Percentiles rank a stretch among this genome's conserved stretches.
Conservation (phyloP, 1,140 invertebrate species). For the Lethrus apterus region DNA sequence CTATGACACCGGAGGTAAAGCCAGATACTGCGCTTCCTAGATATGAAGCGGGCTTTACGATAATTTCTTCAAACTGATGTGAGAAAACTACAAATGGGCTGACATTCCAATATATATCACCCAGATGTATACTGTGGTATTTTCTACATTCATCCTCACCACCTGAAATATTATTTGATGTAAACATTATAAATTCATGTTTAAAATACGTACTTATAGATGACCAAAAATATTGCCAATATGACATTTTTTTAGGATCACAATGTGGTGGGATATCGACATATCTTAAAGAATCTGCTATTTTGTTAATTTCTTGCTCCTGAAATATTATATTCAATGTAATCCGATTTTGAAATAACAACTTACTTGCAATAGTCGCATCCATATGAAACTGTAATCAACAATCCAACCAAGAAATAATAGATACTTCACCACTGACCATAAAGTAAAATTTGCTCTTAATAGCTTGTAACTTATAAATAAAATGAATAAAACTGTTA, state of each 20-base stretch:
- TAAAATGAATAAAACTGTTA: slow-evolving; percentile 4
- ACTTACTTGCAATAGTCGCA: slow-evolving; percentile 12
- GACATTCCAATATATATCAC: slow-evolving; percentile 17
- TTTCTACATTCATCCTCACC: slow-evolving; percentile 6
- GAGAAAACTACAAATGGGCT: slow-evolving; percentile 23
- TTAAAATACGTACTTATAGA: slow-evolving; percentile 9
- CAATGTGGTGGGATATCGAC: slow-evolving; percentile 13
- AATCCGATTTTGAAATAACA: not conserved
- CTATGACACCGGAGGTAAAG: slow-evolving; percentile 13
- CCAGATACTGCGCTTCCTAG: slow-evolving; percentile 22
- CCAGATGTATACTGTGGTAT: slow-evolving; percentile 9
- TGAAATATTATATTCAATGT: not conserved
- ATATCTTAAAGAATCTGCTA: slow-evolving; percentile 13
- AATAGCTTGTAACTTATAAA: slow-evolving; percentile 14
- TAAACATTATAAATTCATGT: not conserved
- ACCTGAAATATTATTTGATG: slow-evolving; percentile 5
- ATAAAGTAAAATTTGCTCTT: slow-evolving; percentile 11
- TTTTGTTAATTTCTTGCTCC: slow-evolving; percentile 17
- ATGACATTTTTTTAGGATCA: slow-evolving; percentile 5
- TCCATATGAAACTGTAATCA: slow-evolving; percentile 17
- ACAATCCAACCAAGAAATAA: slow-evolving; percentile 13
- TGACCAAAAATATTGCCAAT: slow-evolving; percentile 10
- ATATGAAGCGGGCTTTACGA: slow-evolving; percentile 18
- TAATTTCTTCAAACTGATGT: slow-evolving; percentile 19
- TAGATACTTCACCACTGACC: slow-evolving; percentile 12